Percentiles rank a stretch among this genome's conserved stretches.
Evolutionary conservation across 2,888 invertebrate genomes (phyloP).

Genomic region (Cryptus viduatorius): DNA sequence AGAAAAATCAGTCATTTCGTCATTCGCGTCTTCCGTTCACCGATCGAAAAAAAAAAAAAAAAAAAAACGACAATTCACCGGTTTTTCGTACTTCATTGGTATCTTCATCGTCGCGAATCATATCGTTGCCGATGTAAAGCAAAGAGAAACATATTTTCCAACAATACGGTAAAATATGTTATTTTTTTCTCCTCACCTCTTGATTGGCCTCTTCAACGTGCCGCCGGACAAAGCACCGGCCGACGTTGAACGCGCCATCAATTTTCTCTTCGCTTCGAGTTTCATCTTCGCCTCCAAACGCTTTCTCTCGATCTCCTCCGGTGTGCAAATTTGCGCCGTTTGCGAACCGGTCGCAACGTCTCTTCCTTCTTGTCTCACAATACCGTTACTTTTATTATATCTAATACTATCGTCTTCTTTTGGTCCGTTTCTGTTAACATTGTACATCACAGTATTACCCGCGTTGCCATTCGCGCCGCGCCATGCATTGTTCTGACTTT

Average conservation of each 20-base stretch:
- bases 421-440: conserved; percentile 72
- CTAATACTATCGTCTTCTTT: conserved; percentile 67
- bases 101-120: conserved; percentile 1
- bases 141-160: not conserved
- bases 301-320: conserved; percentile 88
- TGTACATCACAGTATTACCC: conserved; percentile 58
- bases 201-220: conserved; percentile 61
- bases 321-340: conserved; percentile 83
- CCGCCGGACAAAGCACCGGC: conserved; percentile 26
- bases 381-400: conserved; percentile 44
- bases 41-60: not conserved
- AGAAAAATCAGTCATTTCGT: conserved; percentile 10
- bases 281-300: conserved; percentile 87
- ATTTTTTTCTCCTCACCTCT: conserved; percentile 71
- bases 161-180: not conserved
- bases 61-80: not conserved
- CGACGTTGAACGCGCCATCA: conserved; percentile 58
- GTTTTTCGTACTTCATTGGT: not conserved
- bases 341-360: conserved; percentile 67
- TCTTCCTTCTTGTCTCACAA: conserved; percentile 55
- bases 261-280: conserved; percentile 86
- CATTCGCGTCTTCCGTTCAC: not conserved
- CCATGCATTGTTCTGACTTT: conserved; percentile 47
- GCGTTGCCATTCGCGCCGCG: conserved; percentile 48
- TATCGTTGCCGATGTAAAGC: conserved; percentile 8